Percentiles rank a stretch among this genome's conserved stretches.
Conservation (phyloP, 2,797 vertebrate genomes). For the Scarus forsteni region DNA sequence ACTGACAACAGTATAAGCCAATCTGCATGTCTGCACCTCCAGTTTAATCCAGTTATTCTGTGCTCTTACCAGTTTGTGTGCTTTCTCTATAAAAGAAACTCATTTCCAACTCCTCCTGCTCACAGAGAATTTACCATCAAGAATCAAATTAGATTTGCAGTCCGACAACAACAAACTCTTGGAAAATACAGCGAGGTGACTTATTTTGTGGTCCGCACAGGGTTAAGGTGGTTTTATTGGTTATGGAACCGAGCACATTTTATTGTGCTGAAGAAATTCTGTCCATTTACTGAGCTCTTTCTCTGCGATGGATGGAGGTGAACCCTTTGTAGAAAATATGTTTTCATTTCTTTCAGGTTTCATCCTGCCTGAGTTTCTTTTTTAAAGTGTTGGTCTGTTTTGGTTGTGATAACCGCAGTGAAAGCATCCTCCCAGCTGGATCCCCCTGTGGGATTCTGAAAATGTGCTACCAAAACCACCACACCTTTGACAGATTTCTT, state of each 20-base stretch:
- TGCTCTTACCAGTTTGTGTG: not conserved
- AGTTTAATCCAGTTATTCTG: constrained; percentile 29
- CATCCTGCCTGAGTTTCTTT: not conserved
- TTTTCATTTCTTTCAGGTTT: constrained; percentile 34
- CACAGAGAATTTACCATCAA: constrained; percentile 48
- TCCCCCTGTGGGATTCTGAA: constrained; percentile 9
- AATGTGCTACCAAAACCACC: not conserved
- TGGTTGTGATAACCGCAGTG: constrained; percentile 20
- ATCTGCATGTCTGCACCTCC: constrained; percentile 6
- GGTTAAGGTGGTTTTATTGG: constrained; percentile 20
- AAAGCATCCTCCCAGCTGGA: not conserved
- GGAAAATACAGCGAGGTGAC: constrained; percentile 31
- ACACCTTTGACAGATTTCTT: not conserved
- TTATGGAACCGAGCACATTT: constrained; percentile 13
- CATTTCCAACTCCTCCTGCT: constrained; percentile 19
- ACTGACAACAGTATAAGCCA: constrained; percentile 9
- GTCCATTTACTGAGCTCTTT: not conserved
- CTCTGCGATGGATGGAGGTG: constrained; percentile 1
- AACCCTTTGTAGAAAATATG: constrained; percentile 24
- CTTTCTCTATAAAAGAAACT: constrained; percentile 48
- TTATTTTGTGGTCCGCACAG: constrained; percentile 3
- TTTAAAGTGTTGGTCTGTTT: constrained; percentile 29
- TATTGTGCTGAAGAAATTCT: constrained; percentile 24
- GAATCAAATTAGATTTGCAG: constrained; percentile 62
- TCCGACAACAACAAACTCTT: constrained; percentile 30